Conservation (phyloP, 2,797 vertebrate species). For the Neomorphus geoffroyi region DNA sequence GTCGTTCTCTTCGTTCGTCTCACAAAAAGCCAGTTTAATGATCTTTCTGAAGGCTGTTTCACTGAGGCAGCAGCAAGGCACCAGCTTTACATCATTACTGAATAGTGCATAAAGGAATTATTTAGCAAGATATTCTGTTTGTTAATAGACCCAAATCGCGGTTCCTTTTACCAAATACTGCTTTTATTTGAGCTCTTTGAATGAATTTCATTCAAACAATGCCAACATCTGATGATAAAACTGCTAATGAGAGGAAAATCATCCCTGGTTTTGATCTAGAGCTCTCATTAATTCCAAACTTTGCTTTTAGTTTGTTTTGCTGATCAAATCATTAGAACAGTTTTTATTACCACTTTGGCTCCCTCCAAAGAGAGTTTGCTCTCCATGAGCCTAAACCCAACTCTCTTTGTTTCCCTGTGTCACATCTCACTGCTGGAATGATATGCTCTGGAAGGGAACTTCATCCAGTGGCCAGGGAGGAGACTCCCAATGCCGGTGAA, state of each 20-base stretch:
- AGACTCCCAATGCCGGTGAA: neutral
- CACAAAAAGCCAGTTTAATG: slow-evolving; percentile 67
- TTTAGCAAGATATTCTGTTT: slow-evolving; percentile 77
- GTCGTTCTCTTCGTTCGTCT: slow-evolving; percentile 59
- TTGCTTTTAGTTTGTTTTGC: slow-evolving; percentile 69
- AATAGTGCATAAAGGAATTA: slow-evolving; percentile 75
- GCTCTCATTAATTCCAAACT: slow-evolving; percentile 76
- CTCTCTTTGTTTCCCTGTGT: neutral
- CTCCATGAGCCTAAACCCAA: neutral
- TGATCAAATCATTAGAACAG: slow-evolving; percentile 70
- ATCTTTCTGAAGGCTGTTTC: slow-evolving; percentile 70
- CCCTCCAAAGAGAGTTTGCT: slow-evolving; percentile 25
- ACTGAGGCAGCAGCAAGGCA: slow-evolving; percentile 72
- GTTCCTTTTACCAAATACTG: slow-evolving; percentile 70
- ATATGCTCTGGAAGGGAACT: neutral
- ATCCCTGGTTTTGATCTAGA: slow-evolving; percentile 71
- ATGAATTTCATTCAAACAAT: slow-evolving; percentile 75
- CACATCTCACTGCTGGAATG: neutral
- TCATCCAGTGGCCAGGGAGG: neutral
- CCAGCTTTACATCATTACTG: slow-evolving; percentile 72
- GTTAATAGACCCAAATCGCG: slow-evolving; percentile 72
- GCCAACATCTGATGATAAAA: slow-evolving; percentile 76
- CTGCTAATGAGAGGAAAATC: slow-evolving; percentile 74
- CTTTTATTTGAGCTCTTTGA: slow-evolving; percentile 73
- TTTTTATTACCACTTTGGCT: slow-evolving; percentile 47